Conservation (phyloP, 2,888 invertebrate species). For the Drosophila testacea region DNA sequence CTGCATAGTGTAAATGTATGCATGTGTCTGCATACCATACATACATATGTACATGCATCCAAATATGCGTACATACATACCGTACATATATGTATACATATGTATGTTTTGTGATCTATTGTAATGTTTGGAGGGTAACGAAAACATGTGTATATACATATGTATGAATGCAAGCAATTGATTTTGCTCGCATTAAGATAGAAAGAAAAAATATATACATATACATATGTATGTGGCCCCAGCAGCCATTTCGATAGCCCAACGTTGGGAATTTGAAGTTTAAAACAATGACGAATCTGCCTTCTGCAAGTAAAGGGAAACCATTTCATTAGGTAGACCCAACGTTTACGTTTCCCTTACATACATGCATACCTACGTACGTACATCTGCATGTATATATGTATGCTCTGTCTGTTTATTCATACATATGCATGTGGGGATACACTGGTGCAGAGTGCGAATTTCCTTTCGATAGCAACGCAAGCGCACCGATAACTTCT, state of each 20-base stretch:
- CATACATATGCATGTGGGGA: slow-evolving; percentile 13
- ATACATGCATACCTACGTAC: slow-evolving; percentile 17
- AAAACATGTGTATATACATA: slow-evolving; percentile 34
- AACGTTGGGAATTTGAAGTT: slow-evolving; percentile 13
- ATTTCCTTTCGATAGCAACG: slow-evolving; percentile 61
- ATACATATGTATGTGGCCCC: slow-evolving; percentile 19
- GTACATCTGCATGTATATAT: slow-evolving; percentile 10
- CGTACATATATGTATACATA: slow-evolving; percentile 6
- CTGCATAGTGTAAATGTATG: slow-evolving; percentile 36
- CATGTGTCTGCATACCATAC: slow-evolving; percentile 26
- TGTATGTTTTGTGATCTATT: slow-evolving; percentile 23
- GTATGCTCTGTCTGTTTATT: slow-evolving; percentile 16
- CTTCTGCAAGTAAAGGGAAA: not conserved
- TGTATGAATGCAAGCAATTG: slow-evolving; percentile 38
- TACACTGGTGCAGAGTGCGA: slow-evolving; percentile 46
- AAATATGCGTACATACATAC: slow-evolving; percentile 1
- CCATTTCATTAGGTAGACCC: slow-evolving; percentile 19
- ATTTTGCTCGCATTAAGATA: slow-evolving; percentile 37
- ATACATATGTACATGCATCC: slow-evolving; percentile 15
- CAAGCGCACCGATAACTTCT: slow-evolving; percentile 58
- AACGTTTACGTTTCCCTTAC: slow-evolving; percentile 19
- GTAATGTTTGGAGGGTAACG: slow-evolving; percentile 38
- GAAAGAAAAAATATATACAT: slow-evolving; percentile 27
- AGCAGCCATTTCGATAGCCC: slow-evolving; percentile 30
- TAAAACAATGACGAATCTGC: slow-evolving; percentile 19